phyloP scores from a whole-genome alignment of 2,113 vertebrate genomes.

The Hiodon alosoides region DNA sequence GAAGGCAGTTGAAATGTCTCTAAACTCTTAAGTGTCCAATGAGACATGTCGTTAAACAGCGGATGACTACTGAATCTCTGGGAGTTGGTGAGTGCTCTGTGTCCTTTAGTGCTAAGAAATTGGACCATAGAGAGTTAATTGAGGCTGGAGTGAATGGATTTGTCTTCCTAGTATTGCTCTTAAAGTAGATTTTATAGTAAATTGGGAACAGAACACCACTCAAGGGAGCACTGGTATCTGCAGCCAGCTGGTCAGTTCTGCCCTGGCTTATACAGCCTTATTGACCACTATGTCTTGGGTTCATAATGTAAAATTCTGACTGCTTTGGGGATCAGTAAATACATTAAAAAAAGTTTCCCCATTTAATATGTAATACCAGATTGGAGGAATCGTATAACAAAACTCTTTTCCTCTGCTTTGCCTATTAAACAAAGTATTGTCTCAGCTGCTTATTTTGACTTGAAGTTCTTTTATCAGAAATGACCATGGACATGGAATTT shows the following conservation, averaged over 20 bases:
- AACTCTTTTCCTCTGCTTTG: neutral
- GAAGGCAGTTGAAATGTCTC: neutral
- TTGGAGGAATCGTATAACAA: conserved; percentile 11
- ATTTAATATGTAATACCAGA: conserved; percentile 36
- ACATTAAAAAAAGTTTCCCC: conserved; percentile 26
- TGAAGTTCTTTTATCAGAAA: too few relatives aligned
- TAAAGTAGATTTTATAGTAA: conserved; percentile 18
- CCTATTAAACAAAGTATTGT: too few relatives aligned
- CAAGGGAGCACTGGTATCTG: conserved; percentile 40
- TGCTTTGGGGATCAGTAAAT: too few relatives aligned
- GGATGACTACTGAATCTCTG: neutral
- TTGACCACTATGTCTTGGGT: conserved; percentile 19
- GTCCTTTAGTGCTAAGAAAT: conserved; percentile 9
- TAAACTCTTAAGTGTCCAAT: neutral
- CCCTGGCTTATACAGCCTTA: conserved; percentile 9
- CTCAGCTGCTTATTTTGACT: neutral
- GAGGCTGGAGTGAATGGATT: conserved; percentile 1
- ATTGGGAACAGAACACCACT: conserved; percentile 31
- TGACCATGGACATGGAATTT: too few relatives aligned
- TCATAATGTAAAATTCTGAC: too few relatives aligned
- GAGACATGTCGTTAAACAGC: neutral
- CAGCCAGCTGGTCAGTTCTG: conserved; percentile 43
- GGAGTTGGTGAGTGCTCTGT: conserved; percentile 15
- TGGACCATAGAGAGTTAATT: conserved; percentile 9
- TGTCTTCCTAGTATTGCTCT: conserved; percentile 21